Evolutionary conservation across 92 coral and sea anemone genomes (phyloP), one percentile per base, ranked within the genome.

Genomic region (Isaurus tuberculatus): DNA sequence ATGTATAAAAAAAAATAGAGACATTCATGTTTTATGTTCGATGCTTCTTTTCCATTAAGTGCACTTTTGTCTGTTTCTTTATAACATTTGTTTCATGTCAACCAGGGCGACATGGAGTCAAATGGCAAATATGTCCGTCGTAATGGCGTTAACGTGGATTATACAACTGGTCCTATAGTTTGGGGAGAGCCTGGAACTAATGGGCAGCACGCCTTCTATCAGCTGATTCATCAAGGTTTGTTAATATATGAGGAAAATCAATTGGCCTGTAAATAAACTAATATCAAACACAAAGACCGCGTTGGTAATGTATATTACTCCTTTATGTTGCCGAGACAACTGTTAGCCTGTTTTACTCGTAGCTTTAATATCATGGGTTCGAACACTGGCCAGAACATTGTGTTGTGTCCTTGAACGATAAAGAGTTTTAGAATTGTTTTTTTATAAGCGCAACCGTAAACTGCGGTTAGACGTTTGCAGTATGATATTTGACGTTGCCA

Each of bases 171-270:
- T 26, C 98, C 98, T 2, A 90, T 95, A 37, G 98, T 95, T 3
- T 95, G 98, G 98, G 98, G 98, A 65, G 98, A 95, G 73, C 98
- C 98, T 86, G 98, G 98, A 8, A 95, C 98, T 8, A 95, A 95
- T 79, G 98, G 98, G 30, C 98, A 95, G 55, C 98, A 95, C 65
- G 98, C 98, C 3, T 95, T 95, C 70, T 95, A 95, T 69, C 98
- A 95, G 84, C 95, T 95, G 44, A 91, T 95, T 37, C 98, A 95
- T 83, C 98, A 95, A 94, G 98, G 98, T 95, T 55, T 33, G 75
- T 85, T 15, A 13, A 34, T 13, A 25, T 32, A 8, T 33, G 2
- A 7, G 31, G 55, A 27, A 20, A 8, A 7, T 11, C 10, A 2
- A 7, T 13, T 8, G 7, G 7, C 11, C 11, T 40, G 9, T 6